Evolutionary conservation across 2,797 vertebrate genomes (phyloP).

Genomic region (Cossypha niveicapilla): DNA sequence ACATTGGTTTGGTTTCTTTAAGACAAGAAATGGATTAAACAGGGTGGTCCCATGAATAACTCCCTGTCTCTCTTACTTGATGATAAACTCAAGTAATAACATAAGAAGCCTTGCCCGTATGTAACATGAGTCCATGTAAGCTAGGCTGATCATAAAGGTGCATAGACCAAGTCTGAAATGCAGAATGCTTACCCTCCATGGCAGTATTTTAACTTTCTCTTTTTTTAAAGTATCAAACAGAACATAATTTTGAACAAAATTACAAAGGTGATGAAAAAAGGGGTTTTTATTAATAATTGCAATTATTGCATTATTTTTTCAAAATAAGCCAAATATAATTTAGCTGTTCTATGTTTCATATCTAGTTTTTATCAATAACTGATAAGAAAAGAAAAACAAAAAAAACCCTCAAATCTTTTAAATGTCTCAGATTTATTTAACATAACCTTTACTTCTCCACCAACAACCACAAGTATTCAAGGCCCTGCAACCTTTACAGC

Average conservation of each 20-base stretch:
- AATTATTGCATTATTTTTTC: fast-evolving
- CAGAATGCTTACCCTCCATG: not conserved
- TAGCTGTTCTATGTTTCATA: not conserved
- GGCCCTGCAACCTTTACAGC: not conserved
- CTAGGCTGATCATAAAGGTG: not conserved
- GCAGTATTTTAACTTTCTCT: not conserved
- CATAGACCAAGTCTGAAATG: not conserved
- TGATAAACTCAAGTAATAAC: slow-evolving; percentile 31
- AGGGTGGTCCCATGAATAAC: slow-evolving; percentile 51
- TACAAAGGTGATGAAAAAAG: not conserved
- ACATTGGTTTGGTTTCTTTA: slow-evolving; percentile 14
- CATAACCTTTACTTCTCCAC: not conserved
- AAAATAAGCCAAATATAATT: not conserved
- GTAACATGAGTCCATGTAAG: not conserved
- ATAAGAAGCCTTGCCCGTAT: not conserved
- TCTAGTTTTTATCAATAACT: not conserved
- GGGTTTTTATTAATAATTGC: fast-evolving
- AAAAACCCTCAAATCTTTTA: not conserved
- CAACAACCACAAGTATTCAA: not conserved
- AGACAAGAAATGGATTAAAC: slow-evolving; percentile 19
- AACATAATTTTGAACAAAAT: not conserved
- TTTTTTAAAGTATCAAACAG: not conserved
- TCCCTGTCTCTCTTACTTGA: not conserved
- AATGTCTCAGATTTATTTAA: not conserved
- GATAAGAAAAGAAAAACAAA: not conserved